Percentiles rank a stretch among this genome's conserved stretches.
Evolutionary conservation across 2,797 vertebrate species (phyloP).

Genomic region (Mallotus villosus): DNA sequence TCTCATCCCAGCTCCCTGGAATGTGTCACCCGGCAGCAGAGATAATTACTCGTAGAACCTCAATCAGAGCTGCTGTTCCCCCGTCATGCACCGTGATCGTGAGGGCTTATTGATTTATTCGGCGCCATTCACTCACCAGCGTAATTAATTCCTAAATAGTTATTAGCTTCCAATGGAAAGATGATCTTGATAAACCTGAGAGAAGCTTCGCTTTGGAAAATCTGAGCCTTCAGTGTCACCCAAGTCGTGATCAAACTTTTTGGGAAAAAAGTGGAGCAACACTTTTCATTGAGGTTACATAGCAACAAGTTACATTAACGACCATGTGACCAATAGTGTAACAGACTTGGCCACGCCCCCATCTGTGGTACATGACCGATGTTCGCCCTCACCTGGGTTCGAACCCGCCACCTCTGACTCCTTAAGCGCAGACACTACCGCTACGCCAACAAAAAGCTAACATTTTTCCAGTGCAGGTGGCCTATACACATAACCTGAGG

Average conservation of each 20-base stretch:
- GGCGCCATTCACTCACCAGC: slow-evolving; percentile 5
- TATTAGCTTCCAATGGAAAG: slow-evolving; percentile 26
- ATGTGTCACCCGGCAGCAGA: slow-evolving; percentile 5
- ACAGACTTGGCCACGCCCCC: no score
- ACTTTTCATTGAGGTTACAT: no score
- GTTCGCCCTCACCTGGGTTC: no score
- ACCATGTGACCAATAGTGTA: no score
- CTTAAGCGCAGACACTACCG: no score
- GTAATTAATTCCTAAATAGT: slow-evolving; percentile 26
- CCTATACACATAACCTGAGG: no score
- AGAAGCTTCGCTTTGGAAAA: background rate
- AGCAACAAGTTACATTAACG: no score
- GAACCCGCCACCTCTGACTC: no score
- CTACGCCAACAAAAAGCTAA: no score
- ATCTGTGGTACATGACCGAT: no score
- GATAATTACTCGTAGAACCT: slow-evolving; percentile 22
- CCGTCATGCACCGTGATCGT: slow-evolving; percentile 22
- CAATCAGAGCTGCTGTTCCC: slow-evolving; percentile 27
- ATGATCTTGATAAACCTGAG: background rate
- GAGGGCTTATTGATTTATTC: slow-evolving; percentile 23
- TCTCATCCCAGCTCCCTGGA: background rate
- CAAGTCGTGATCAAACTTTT: background rate
- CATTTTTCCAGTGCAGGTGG: no score
- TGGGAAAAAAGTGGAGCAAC: no score
- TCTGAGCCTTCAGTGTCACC: background rate